Base-by-base conservation (phyloP, 2,888 invertebrate species). In the Steinernema scapterisci region DNA sequence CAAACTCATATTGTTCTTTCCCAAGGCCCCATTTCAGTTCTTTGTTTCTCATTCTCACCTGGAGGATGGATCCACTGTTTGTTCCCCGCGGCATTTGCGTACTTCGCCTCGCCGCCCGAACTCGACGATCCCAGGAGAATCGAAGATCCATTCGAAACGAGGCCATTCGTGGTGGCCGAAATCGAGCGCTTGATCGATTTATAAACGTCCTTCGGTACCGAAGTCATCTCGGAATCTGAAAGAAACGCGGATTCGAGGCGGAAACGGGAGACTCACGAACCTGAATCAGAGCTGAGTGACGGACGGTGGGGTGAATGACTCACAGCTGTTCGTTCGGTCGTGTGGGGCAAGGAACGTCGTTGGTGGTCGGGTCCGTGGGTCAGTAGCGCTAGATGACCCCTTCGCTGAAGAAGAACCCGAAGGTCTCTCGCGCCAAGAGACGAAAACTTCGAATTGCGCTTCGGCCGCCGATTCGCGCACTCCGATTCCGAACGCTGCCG, bases 1-100 rank as follows among this genome's bases (percentile, higher is more conserved):
- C 38, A 38, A 38, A 38, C 38, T 3, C 38, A 23, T 13, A 52
- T 52, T 6, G 38, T 38, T n/a, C 38, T 38, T 21, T n/a, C n/a
- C n/a, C 25, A 46, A 51, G 11, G 25, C 38, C 51, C 9, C 6
- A 3, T 23, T 51, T 52, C 16, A 11, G 21, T n/a, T n/a, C n/a
- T n/a, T 9, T 9, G 9, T 3, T 38, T 38, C 9, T 38, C 19
- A 5, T 48, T 16, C 43, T 48, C 38, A 83, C 83, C 82, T 43
- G 85, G 84, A n/a, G 85, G 85, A 78, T 85, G 85, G 46, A 83
- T 83, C 85, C 85, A 85, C 0, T 80, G 81, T 54, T 81, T 77
- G 43, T 46, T 19, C 16, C 63, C 52, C 16, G 25, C 78, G 80
- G n/a, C 79, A 79, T 16, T 79, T 79, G 38, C 81, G 78, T 63